Percentiles rank a stretch among this genome's conserved stretches.
Evolutionary conservation across 2,113 vertebrate genomes (phyloP).

Genomic region (Anhinga rufa): DNA sequence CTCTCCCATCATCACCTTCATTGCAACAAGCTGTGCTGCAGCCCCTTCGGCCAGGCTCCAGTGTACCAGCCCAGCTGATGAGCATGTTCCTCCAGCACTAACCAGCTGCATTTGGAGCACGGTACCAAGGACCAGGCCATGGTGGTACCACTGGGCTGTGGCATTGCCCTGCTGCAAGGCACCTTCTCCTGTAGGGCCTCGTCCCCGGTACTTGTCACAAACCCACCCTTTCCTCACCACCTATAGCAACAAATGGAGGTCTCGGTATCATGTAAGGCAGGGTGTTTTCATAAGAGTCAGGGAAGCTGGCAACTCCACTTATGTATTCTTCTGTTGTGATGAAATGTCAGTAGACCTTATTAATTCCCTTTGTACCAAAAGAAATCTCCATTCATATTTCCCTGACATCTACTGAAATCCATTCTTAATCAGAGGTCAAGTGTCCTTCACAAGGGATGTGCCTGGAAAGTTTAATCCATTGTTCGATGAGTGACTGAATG

Average conservation of each 20-base stretch:
- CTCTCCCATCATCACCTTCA: neutral
- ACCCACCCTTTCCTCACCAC: neutral
- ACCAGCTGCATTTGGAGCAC: neutral
- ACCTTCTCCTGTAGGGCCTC: neutral
- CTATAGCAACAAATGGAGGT: neutral
- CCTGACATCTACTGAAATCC: neutral
- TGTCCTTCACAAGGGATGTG: neutral
- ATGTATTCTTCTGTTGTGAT: neutral
- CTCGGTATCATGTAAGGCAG: neutral
- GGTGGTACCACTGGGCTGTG: neutral
- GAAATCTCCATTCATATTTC: neutral
- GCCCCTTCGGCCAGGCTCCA: neutral
- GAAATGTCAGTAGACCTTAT: neutral
- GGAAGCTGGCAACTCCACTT: neutral
- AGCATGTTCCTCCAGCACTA: neutral
- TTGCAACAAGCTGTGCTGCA: neutral
- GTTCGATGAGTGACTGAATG: neutral
- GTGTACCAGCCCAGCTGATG: rapidly evolving
- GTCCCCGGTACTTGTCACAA: neutral
- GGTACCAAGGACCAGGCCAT: neutral
- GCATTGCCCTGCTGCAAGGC: neutral
- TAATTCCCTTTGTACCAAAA: neutral
- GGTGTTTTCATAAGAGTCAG: neutral
- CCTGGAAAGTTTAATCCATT: neutral
- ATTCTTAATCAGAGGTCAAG: neutral